These are phyloP conservation scores for Aplocera efformata DNA, from an alignment of 2,888 invertebrate species.

Conservation along the genomic window DNA sequence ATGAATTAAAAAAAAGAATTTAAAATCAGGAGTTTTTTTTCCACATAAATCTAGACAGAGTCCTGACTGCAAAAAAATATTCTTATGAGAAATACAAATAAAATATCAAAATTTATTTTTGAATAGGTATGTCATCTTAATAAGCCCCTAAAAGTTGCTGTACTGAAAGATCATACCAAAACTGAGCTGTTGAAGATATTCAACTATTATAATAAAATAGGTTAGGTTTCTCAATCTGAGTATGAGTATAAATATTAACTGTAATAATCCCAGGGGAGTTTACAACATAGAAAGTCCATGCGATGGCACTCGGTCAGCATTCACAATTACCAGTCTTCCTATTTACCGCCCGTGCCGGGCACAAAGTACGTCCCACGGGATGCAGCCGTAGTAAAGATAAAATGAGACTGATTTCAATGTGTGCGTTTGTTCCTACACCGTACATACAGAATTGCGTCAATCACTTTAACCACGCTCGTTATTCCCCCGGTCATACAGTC, in stretches of 20 bases:
- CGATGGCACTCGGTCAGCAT: constrained; percentile 54
- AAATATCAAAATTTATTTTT: no score
- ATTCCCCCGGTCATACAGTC: constrained; percentile 61
- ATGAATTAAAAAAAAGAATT: no score
- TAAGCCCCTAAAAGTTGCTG: no score
- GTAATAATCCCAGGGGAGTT: constrained; percentile 48
- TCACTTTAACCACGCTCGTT: constrained; percentile 60
- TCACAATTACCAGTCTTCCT: constrained; percentile 64
- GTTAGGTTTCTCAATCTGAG: constrained; percentile 33
- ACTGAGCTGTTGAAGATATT: no score
- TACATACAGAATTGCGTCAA: constrained; percentile 69
- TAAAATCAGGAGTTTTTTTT: no score
- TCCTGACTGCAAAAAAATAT: no score
- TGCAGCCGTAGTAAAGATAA: constrained; percentile 67
- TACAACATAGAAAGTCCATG: constrained; percentile 49
- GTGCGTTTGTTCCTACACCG: constrained; percentile 57
- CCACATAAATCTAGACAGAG: no score
- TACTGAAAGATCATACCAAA: no score
- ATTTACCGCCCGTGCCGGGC: constrained; percentile 41
- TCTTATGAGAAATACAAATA: no score
- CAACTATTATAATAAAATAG: constrained; percentile 3
- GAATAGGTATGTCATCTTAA: no score
- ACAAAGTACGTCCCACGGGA: constrained; percentile 72
- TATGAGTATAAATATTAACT: no score
- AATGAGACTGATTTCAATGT: constrained; percentile 61